These are phyloP conservation scores for Manis javanica DNA, from an alignment of 2,797 vertebrate genomes.

Conservation along the genomic window DNA sequence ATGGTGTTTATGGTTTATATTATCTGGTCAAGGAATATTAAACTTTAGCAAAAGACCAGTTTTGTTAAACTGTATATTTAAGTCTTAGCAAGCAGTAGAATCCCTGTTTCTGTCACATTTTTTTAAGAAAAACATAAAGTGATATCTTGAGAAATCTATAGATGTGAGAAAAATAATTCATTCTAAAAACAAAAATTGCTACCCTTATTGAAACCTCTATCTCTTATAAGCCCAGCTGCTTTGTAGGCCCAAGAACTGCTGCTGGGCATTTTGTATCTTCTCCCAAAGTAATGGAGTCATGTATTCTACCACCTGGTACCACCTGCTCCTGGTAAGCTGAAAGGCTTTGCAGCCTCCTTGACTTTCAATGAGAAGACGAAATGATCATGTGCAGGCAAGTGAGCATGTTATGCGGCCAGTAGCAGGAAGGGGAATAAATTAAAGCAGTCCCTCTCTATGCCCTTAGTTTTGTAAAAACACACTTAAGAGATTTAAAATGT, in stretches of 20 bases:
- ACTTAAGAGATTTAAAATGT: conserved; percentile 74
- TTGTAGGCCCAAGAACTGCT: conserved; percentile 32
- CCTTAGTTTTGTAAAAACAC: conserved; percentile 68
- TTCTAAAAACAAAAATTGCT: conserved; percentile 55
- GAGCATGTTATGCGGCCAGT: conserved; percentile 27
- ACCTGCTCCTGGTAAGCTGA: conserved; percentile 61
- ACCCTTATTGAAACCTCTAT: conserved; percentile 29
- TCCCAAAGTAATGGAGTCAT: conserved; percentile 42
- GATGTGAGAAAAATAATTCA: conserved; percentile 59
- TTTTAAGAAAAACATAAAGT: conserved; percentile 35
- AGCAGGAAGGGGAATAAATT: conserved; percentile 67
- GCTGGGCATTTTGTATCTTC: conserved; percentile 65
- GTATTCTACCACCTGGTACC: conserved; percentile 64
- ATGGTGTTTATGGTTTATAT: neutral
- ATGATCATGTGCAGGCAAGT: conserved; percentile 3
- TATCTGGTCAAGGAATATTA: conserved; percentile 18
- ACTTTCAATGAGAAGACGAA: conserved; percentile 75
- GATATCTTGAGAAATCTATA: conserved; percentile 42
- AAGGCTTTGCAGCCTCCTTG: conserved; percentile 62
- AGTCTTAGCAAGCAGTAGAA: conserved; percentile 26
- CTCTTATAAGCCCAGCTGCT: conserved; percentile 62
- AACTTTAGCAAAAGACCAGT: conserved; percentile 33
- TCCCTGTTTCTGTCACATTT: neutral
- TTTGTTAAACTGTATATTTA: neutral
- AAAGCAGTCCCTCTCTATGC: conserved; percentile 55